These are phyloP conservation scores for Motacilla alba DNA, from an alignment of 2,113 vertebrate species.

Conservation along the genomic window DNA sequence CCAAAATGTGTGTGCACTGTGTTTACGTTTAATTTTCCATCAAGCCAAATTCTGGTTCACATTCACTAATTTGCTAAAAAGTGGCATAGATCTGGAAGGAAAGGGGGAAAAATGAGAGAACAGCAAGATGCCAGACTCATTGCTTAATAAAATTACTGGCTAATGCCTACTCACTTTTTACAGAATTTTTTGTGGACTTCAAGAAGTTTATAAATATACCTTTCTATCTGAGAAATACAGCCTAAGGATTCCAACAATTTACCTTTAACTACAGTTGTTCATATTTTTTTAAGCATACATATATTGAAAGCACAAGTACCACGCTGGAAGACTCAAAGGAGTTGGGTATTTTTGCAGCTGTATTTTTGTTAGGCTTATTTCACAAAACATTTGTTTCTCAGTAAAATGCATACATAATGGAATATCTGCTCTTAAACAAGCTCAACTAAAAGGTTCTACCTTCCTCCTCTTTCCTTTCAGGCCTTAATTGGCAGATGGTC, in stretches of 20 bases:
- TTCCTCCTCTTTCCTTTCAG: slow-evolving; percentile 5
- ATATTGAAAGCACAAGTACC: background rate
- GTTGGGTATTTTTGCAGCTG: background rate
- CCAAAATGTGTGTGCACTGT: background rate
- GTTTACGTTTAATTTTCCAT: background rate
- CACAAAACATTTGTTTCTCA: background rate
- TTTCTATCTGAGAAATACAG: background rate
- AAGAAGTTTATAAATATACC: background rate
- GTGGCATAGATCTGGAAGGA: background rate
- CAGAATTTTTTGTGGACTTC: background rate
- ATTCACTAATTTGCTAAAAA: background rate
- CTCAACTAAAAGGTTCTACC: background rate
- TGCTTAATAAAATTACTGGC: background rate
- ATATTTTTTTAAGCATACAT: background rate
- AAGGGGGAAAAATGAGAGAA: background rate
- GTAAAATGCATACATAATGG: background rate
- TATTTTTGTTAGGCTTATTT: background rate
- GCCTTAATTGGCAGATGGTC: background rate
- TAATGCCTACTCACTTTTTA: background rate
- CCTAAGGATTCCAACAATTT: background rate
- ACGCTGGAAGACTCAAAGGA: background rate
- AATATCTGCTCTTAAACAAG: background rate
- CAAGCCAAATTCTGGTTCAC: background rate
- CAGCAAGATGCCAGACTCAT: background rate
- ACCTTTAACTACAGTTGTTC: background rate